Evolutionary conservation across 2,113 vertebrate genomes (phyloP).

Genomic region (Hippolais icterina): DNA sequence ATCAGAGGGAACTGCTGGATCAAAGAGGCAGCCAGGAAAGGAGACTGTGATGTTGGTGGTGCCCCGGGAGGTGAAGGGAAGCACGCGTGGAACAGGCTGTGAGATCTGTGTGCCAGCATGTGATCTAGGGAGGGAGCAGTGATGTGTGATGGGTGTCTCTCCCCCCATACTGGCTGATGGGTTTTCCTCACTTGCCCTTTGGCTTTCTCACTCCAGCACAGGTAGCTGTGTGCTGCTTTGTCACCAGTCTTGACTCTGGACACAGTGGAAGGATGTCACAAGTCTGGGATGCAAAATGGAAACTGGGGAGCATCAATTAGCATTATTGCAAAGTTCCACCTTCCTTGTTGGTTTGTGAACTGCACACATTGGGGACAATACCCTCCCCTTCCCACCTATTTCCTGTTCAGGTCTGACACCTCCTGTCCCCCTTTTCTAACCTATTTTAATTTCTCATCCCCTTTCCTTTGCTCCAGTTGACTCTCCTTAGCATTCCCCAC

Average conservation of each 20-base stretch:
- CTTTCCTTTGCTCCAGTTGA: not conserved
- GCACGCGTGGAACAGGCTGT: not conserved
- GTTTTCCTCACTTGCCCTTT: not conserved
- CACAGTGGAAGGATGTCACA: not conserved
- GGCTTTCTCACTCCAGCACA: not conserved
- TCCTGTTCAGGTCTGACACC: not conserved
- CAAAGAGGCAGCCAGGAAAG: not conserved
- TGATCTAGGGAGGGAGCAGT: not conserved
- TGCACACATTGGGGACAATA: accelerated
- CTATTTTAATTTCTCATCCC: not conserved
- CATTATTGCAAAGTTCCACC: not conserved
- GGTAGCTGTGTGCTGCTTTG: not conserved
- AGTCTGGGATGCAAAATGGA: not conserved
- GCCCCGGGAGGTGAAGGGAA: not conserved
- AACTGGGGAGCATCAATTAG: not conserved
- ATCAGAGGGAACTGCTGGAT: accelerated
- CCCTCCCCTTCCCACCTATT: not conserved
- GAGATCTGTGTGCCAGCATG: not conserved
- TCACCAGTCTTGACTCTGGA: not conserved
- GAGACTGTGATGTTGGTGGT: not conserved
- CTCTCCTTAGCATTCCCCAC: not conserved
- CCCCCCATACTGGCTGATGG: not conserved
- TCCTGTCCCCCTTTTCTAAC: accelerated
- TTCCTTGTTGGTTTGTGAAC: not conserved
- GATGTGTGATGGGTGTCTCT: not conserved